Evolutionary conservation across 2,888 invertebrate species (phyloP).

Genomic region (Emmelina monodactyla): DNA sequence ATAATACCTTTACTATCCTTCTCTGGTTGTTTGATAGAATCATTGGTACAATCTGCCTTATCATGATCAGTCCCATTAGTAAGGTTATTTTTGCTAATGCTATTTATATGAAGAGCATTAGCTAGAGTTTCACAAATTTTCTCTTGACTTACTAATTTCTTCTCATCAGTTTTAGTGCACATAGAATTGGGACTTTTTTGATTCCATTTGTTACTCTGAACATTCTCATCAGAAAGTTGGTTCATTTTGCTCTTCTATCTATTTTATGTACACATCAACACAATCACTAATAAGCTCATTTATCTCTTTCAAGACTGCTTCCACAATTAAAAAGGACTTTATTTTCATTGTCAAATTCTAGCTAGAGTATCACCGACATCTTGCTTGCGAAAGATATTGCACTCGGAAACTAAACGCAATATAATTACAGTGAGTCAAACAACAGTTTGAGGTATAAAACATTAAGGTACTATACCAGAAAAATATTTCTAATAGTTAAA

Average conservation of each 20-base stretch:
- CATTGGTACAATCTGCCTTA: constrained; percentile 29
- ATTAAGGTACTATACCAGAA: too few species aligned
- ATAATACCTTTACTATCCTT: constrained; percentile 28
- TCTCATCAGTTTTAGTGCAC: constrained; percentile 49
- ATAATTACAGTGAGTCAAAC: too few species aligned
- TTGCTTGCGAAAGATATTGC: constrained; percentile 33
- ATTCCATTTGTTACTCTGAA: constrained; percentile 49
- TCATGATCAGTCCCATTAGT: constrained; percentile 55
- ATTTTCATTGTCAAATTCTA: constrained; percentile 55
- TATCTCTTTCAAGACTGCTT: constrained; percentile 27
- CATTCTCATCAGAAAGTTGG: constrained; percentile 46
- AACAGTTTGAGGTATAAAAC: too few species aligned
- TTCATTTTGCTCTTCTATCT: constrained; percentile 52
- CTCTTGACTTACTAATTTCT: constrained; percentile 41
- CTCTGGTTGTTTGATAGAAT: constrained; percentile 24
- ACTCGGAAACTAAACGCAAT: neutral
- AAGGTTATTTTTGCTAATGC: constrained; percentile 47
- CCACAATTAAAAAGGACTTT: constrained; percentile 39
- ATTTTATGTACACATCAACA: constrained; percentile 54
- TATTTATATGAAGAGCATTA: constrained; percentile 52
- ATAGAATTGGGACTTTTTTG: constrained; percentile 44
- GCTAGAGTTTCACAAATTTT: constrained; percentile 45
- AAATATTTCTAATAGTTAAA: too few species aligned
- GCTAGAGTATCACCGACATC: constrained; percentile 60
- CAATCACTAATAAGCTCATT: constrained; percentile 34